Evolutionary conservation across 1,140 invertebrate species (phyloP), one percentile per base, ranked within the genome.

Genomic region (Macrocentrus cingulum): DNA sequence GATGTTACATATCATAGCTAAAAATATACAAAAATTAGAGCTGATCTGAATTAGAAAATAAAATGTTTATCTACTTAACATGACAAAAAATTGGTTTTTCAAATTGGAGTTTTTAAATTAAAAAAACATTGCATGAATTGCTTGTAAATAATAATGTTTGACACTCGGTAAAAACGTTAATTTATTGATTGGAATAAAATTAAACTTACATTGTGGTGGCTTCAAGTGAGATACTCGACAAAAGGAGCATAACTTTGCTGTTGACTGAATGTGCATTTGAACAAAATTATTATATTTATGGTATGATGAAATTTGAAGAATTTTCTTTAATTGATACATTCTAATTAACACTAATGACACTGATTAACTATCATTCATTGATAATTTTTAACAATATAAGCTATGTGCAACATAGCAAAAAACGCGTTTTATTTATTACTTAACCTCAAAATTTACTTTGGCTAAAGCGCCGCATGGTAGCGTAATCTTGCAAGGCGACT

Each of bases 211-310:
- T 39, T 58, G 67, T 4, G 45, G 18, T 25, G 50, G 48, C 52
- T 55, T 64, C 1, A 41, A 23, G 39, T 75, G 74, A 37, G 61
- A 62, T 22, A 72, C 66, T n/a, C 69, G 68, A 45, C 74, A 76
- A 44, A 70, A 73, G 0, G 67, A 65, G 11, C 74, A 76, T 4
- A 68, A 18, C 32, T 60, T 61, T 4, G 49, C 51, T 7, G 61
- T 53, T 11, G 42, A 13, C 19, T 67, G 59, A 8, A 61, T 11
- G 6, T 44, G 51, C 34, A 22, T 46, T 46, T 58, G 55, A 11
- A 45, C 59, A 41, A 66, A 61, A 34, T 51, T 36, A 0, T 58
- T 15, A 42, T 42, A 52, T 6, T 48, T 15, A 59, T 62, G 66
- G 7, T 66, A 62, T 4, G 64, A 7, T 9, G 42, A 49, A 6